Base-by-base conservation (phyloP, 2,113 vertebrate species). In the Corythoichthys haematopterus region DNA sequence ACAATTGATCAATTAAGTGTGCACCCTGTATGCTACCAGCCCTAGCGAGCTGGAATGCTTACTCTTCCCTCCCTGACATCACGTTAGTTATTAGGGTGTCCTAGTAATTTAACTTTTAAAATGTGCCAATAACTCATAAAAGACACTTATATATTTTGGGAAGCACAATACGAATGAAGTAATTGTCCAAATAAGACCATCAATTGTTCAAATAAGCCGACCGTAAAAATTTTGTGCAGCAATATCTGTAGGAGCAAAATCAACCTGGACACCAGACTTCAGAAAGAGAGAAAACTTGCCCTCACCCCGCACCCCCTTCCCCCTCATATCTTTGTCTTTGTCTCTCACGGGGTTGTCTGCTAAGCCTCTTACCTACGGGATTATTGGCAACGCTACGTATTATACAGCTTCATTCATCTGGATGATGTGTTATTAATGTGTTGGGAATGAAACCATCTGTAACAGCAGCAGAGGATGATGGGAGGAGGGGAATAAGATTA, bases 331-430 rank as follows among this genome's bases (percentile, higher is more conserved):
- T 69, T 40, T 66, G 45, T 64, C 13, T 63, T 1, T 75, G 66
- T 79, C 72, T 78, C 74, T 81, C 68, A 51, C 73, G 59, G 69
- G 73, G 55, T 77, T 76, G 72, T 79, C 75, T 73, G 79, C 79
- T 88, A 85, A 90, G 83, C 89, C 74, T 85, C 87, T 90, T 89
- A 89, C 89, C 88, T 86, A 72, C 76, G 77, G 80, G 87, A 88
- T 88, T 88, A 89, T 88, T 83, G 83, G 76, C 82, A 89, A 79
- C 70, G 13, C 82, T 36, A 66, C 77, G 78, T 84, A 87, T 88
- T 87, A 87, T 85, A 85, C 83, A 76, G 80, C 80, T 88, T 78
- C 80, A 86, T 87, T 90, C 77, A 85, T 88, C 83, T 85, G 83
- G 80, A 87, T 88, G 83, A 83, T 85, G 82, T 56, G 68, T 88